These are phyloP conservation scores for Strigops habroptila DNA, from an alignment of 2,113 vertebrate genomes.

Conservation along the genomic window DNA sequence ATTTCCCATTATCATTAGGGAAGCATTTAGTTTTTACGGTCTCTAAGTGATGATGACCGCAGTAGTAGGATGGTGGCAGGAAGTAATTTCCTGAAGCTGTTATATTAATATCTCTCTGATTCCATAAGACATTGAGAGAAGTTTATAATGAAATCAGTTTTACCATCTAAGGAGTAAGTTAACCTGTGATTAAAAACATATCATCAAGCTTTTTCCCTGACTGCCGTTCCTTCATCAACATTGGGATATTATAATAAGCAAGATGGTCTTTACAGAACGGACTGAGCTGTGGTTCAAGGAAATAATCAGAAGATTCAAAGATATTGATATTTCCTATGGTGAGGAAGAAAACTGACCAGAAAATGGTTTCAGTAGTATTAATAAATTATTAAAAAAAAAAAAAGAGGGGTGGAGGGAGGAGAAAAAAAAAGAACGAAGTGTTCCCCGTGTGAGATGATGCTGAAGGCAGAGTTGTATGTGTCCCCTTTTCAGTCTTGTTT, in stretches of 20 bases:
- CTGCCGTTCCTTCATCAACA: accelerated
- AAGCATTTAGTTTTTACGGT: not conserved
- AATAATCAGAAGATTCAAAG: not conserved
- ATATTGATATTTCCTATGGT: not conserved
- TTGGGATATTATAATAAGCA: not conserved
- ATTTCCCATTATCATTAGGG: not conserved
- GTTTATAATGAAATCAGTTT: not conserved
- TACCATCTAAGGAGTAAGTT: not conserved
- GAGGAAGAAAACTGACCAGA: not conserved
- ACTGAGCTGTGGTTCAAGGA: not conserved
- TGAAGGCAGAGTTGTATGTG: not conserved
- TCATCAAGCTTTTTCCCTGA: not conserved
- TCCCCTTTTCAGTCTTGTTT: not conserved
- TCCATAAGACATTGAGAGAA: not conserved
- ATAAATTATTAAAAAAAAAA: not conserved
- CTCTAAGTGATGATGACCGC: not conserved
- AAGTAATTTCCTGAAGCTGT: not conserved
- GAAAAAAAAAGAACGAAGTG: not conserved
- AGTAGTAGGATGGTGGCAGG: not conserved
- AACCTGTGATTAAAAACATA: not conserved
- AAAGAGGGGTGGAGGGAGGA: not conserved
- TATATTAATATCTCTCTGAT: not conserved
- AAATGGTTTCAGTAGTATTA: not conserved
- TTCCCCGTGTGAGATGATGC: not conserved
- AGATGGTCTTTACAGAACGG: not conserved